Evolutionary conservation across 2,888 invertebrate species (phyloP).

Genomic region (Tipula confusa): DNA sequence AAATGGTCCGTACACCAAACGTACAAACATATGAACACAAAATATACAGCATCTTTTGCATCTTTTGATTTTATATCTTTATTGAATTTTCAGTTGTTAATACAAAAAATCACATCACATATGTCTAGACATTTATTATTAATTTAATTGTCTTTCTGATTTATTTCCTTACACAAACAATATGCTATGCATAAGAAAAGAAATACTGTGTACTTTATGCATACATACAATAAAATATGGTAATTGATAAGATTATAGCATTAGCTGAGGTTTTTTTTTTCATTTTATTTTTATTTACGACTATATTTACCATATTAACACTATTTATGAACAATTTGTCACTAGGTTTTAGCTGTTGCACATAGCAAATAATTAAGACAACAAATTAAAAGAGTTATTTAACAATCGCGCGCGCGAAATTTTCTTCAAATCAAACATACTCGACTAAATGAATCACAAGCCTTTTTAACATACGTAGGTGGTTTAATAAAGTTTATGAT

Average conservation of each 20-base stretch:
- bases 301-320: conserved; percentile 20
- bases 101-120: background rate
- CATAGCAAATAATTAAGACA: background rate
- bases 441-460: background rate
- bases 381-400: background rate
- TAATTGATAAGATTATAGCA: background rate
- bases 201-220: background rate
- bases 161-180: conserved; percentile 20
- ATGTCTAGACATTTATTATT: background rate
- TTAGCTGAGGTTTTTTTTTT: background rate
- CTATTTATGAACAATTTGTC: conserved; percentile 6
- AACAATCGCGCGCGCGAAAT: background rate
- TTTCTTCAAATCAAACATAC: background rate
- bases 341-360: background rate
- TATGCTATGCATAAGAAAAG: background rate
- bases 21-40: background rate
- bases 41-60: background rate
- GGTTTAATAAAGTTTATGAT: background rate
- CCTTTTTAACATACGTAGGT: background rate
- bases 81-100: background rate
- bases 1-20: background rate
- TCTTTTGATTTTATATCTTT: background rate
- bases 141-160: conserved; percentile 14
- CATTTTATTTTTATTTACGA: background rate
- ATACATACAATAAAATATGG: background rate